Evolutionary conservation across 2,113 vertebrate species (phyloP), one percentile per base, ranked within the genome.

Genomic region (Rhizomys pruinosus): DNA sequence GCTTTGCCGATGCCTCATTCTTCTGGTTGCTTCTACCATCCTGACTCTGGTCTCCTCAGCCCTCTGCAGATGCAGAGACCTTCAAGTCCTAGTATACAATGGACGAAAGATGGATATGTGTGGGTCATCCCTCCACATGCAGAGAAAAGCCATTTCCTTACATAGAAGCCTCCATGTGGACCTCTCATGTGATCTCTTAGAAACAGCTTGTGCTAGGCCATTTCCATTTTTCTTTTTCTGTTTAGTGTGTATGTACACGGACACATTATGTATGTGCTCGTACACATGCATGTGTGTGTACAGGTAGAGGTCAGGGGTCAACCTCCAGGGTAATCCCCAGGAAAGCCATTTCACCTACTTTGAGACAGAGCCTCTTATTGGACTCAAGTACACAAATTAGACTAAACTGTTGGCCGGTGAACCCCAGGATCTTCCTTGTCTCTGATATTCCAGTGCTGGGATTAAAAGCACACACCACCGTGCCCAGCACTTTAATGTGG

Each of bases 1-100:
- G 64, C 44, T 63, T 39, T 52, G 52, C 9, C 0, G 1, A 63
- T 20, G 4, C 77, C n/a, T 37, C 0, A 10, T 3, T 34, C 8
- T 44, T 80, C 64, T 29, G 32, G 42, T 4, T 16, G 71, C 69
- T 19, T 66, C 81, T 44, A 4, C 32, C 8, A 19, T 32, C 42
- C 42, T 5, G 3, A 10, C 11, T 17, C 34, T 52, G 11, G 27
- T 22, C 66, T 77, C 47, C 93, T 17, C 32, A 20, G 37, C 27
- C 22, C 71, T 52, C 42, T 73, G 34, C 37, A 2, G 47, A 73
- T 55, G 44, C 34, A 63, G 37, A 74, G 52, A 61, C 39, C 34
- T n/a, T n/a, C 32, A 22, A 37, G 16, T 25, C 44, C 44, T 32
- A 29, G 17, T 5, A 20, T 52, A 34, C 32, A 72, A 12, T 2